phyloP scores from a whole-genome alignment of 2,888 invertebrate genomes.

The Erynnis tages region DNA sequence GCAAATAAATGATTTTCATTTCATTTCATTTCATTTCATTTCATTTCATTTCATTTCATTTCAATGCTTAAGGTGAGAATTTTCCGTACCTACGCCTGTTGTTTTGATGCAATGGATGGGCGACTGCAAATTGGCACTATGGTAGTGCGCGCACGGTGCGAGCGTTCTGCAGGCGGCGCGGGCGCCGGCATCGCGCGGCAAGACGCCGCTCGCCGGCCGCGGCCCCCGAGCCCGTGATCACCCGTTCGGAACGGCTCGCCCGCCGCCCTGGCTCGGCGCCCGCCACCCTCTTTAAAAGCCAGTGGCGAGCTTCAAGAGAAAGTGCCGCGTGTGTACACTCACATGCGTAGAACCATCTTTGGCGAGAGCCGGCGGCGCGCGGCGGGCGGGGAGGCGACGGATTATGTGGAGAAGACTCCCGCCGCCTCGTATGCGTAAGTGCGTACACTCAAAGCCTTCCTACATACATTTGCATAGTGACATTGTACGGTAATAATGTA shows the following conservation, averaged over 20 bases:
- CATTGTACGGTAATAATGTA: slow-evolving; percentile 80
- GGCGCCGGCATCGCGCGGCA: slow-evolving; percentile 4
- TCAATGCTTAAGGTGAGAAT: no score
- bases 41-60: no score
- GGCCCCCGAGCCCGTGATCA: slow-evolving; percentile 77
- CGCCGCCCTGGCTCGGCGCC: slow-evolving; percentile 52
- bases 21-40: no score
- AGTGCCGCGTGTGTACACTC: slow-evolving; percentile 80
- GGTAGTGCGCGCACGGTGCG: no score
- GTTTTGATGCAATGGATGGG: not conserved
- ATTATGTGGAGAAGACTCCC: slow-evolving; percentile 73
- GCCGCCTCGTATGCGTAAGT: slow-evolving; percentile 76
- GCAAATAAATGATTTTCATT: no score
- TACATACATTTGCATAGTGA: slow-evolving; percentile 81
- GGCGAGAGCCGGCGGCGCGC: slow-evolving; percentile 57
- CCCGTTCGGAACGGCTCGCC: slow-evolving; percentile 66
- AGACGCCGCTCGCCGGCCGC: slow-evolving; percentile 42
- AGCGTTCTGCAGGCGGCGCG: slow-evolving; percentile 15
- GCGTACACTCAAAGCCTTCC: slow-evolving; percentile 74
- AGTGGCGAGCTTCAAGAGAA: slow-evolving; percentile 83
- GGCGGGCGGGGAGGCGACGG: slow-evolving; percentile 59
- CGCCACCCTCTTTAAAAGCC: slow-evolving; percentile 81
- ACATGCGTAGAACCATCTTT: slow-evolving; percentile 79
- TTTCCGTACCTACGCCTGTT: no score
- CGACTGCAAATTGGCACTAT: no score